Evolutionary conservation across 2,113 vertebrate genomes (phyloP), one percentile per base, ranked within the genome.

Genomic region (Neoarius graeffei): DNA sequence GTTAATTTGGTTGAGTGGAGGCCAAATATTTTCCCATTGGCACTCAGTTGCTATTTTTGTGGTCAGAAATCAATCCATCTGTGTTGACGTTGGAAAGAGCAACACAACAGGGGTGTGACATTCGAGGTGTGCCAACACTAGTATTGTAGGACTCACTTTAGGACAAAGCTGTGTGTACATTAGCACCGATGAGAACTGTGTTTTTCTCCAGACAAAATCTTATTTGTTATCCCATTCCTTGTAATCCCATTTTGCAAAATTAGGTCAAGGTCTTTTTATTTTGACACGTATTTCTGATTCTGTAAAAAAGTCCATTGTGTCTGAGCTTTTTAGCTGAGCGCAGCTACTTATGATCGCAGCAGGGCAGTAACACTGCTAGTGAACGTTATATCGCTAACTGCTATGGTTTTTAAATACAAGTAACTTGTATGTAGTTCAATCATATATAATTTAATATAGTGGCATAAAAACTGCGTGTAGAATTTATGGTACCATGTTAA

Each of bases 61-160:
- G n/a, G 54, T 80, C 54, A 80, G 14, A 57, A 80, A 57, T 80
- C n/a, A 17, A 80, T 25, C 54, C 77, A 30, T 56, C 77, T 80
- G 77, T 80, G 77, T 56, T 80, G 77, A 57, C 8, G 54, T 19
- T 80, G 52, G 52, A 80, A 57, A 80, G 30, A 8, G 52, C 7
- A 2, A n/a, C 8, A 1, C 77, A 80, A 9, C n/a, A 19, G 7
- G 52, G 52, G 52, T 57, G 77, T 30, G 52, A 57, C 54, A 80
- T 80, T 80, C 77, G 25, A 57, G 54, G 50, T 27, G 54, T 57
- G n/a, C 77, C 77, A 80, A n/a, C 27, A 30, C 3, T 80, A 54
- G n/a, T 79, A 77, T 77, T 77, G 52, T 77, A 54, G 76, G 11
- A 54, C 11, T 17, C 11, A n/a, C 13, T 79, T 79, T 14, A 79